These are phyloP conservation scores for Tetrax tetrax DNA, from an alignment of 2,113 vertebrate species.

Conservation along the genomic window DNA sequence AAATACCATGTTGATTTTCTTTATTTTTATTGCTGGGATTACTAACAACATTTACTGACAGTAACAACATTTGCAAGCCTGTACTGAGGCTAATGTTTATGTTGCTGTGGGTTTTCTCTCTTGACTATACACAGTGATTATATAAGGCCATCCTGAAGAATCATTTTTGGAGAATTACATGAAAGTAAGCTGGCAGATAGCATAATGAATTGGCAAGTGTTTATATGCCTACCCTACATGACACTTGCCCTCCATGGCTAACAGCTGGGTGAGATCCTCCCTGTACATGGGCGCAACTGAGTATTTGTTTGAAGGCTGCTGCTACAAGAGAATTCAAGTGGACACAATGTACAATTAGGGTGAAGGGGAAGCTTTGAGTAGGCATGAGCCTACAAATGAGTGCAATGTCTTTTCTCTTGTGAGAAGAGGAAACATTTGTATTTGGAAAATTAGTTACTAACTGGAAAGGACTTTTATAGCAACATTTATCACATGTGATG, in stretches of 20 bases:
- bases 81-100: neutral
- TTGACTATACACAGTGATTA: neutral
- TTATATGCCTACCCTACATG: neutral
- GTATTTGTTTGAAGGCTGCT: neutral
- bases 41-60: neutral
- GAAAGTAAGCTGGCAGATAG: neutral
- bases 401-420: neutral
- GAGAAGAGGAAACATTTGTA: neutral
- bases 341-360: fast-evolving
- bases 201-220: neutral
- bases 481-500: neutral
- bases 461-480: constrained; percentile 10
- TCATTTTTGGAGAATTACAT: neutral
- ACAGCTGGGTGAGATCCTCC: neutral
- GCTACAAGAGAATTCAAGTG: neutral
- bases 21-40: neutral
- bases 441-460: constrained; percentile 5
- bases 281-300: neutral
- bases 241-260: neutral
- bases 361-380: neutral
- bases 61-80: neutral
- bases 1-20: neutral
- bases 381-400: neutral
- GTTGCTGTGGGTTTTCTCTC: neutral
- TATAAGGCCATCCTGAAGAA: neutral